Conservation (phyloP, 2,888 invertebrate species). For the Bellardia bayeri region DNA sequence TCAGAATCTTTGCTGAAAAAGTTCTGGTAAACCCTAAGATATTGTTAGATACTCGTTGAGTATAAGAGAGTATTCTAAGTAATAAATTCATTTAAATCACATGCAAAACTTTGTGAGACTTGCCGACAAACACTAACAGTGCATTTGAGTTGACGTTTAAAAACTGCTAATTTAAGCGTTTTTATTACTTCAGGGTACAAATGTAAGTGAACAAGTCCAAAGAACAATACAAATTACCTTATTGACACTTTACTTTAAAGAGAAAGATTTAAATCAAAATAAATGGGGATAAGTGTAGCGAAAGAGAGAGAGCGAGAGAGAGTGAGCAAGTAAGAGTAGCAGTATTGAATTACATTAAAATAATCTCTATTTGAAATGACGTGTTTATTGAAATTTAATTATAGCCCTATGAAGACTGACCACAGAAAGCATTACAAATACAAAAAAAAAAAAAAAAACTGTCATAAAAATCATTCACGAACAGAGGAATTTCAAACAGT, state of each 20-base stretch:
- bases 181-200: slow-evolving; percentile 39
- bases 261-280: background rate
- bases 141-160: background rate
- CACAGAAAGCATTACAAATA: background rate
- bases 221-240: slow-evolving; percentile 9
- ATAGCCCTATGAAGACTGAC: slow-evolving; percentile 23
- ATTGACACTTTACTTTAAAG: background rate
- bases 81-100: background rate
- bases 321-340: background rate
- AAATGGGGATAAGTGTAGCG: background rate
- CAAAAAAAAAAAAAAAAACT: slow-evolving; percentile 1
- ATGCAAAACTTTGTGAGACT: background rate
- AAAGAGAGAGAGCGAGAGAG: no score
- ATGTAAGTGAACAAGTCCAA: slow-evolving; percentile 6
- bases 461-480: slow-evolving; percentile 23
- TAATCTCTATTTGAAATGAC: slow-evolving; percentile 20
- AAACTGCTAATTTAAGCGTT: slow-evolving; percentile 51
- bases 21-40: no score
- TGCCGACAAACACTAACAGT: background rate
- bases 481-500: background rate
- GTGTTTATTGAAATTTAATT: slow-evolving; percentile 39
- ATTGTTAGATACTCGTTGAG: background rate
- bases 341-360: slow-evolving; percentile 27
- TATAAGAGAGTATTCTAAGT: background rate
- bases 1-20: no score